These are phyloP conservation scores for Dicentrarchus labrax DNA, from an alignment of 2,113 vertebrate species.

Conservation along the genomic window DNA sequence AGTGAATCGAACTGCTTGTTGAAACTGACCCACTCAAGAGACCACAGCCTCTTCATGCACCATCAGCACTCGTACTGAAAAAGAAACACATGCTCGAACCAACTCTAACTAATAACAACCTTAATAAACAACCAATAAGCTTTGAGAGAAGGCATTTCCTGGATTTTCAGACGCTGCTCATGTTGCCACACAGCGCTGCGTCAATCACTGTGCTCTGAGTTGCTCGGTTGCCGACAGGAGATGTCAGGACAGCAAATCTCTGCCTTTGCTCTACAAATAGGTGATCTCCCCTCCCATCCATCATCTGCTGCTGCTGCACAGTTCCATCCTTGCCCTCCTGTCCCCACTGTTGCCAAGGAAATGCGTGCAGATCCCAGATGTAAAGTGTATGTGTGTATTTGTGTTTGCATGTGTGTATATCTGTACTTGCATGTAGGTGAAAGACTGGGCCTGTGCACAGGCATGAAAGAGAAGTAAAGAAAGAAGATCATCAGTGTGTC, in stretches of 20 bases:
- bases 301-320: constrained; percentile 63
- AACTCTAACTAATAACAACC: background rate
- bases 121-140: constrained; percentile 12
- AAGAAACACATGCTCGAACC: background rate
- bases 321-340: constrained; percentile 40
- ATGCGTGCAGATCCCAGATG: constrained; percentile 14
- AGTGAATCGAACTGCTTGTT: background rate
- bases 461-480: background rate
- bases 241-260: constrained; percentile 62
- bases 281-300: constrained; percentile 74
- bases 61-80: background rate
- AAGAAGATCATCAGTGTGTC: background rate
- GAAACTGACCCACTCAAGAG: background rate
- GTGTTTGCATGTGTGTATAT: background rate
- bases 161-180: constrained; percentile 1
- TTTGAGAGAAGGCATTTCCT: background rate
- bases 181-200: constrained; percentile 23
- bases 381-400: background rate
- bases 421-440: background rate
- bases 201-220: constrained; percentile 57
- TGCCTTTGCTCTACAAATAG: constrained; percentile 76
- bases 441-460: background rate
- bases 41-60: background rate
- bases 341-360: constrained; percentile 46
- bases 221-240: constrained; percentile 36